A percentile compares a stretch with the other conserved stretches of the same genome.
phyloP scores from a whole-genome alignment of 2,113 vertebrate species.

The Cyprinodon brontotheroides region DNA sequence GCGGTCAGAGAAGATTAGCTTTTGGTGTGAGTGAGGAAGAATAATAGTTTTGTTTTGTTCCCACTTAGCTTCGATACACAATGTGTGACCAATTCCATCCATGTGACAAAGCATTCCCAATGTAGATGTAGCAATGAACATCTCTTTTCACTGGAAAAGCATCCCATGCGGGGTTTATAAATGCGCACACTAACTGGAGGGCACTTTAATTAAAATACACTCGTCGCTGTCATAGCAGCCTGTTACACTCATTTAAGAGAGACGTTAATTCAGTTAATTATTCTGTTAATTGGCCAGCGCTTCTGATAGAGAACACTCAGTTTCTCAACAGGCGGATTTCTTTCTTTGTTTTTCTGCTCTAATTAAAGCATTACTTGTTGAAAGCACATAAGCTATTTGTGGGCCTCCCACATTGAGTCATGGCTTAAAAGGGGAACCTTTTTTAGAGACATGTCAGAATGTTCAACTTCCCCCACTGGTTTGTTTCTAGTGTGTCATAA shows the following conservation, averaged over 20 bases:
- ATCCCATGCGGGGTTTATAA: slow-evolving; percentile 61
- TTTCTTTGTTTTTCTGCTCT: slow-evolving; percentile 22
- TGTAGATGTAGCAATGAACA: slow-evolving; percentile 46
- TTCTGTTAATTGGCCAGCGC: slow-evolving; percentile 71
- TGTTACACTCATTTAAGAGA: slow-evolving; percentile 72
- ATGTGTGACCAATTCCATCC: slow-evolving; percentile 54
- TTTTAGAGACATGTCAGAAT: not conserved
- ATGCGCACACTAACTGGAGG: slow-evolving; percentile 65
- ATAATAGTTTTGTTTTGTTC: slow-evolving; percentile 47
- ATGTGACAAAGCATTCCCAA: slow-evolving; percentile 41
- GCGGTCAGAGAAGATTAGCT: slow-evolving; percentile 34
- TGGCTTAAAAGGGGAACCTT: not conserved
- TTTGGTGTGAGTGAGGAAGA: slow-evolving; percentile 32
- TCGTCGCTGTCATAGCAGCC: slow-evolving; percentile 59
- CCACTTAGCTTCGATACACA: slow-evolving; percentile 43
- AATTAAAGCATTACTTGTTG: slow-evolving; percentile 14
- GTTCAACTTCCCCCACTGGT: not conserved
- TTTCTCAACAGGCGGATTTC: slow-evolving; percentile 27
- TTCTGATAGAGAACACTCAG: slow-evolving; percentile 39
- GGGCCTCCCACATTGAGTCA: slow-evolving; percentile 1
- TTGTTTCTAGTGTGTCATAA: not conserved
- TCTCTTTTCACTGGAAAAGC: slow-evolving; percentile 55
- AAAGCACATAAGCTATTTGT: slow-evolving; percentile 9
- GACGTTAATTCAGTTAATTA: slow-evolving; percentile 74
- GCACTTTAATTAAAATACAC: slow-evolving; percentile 77